Conservation (phyloP, 2,113 vertebrate genomes). For the Hypocryptadius cinnamomeus region DNA sequence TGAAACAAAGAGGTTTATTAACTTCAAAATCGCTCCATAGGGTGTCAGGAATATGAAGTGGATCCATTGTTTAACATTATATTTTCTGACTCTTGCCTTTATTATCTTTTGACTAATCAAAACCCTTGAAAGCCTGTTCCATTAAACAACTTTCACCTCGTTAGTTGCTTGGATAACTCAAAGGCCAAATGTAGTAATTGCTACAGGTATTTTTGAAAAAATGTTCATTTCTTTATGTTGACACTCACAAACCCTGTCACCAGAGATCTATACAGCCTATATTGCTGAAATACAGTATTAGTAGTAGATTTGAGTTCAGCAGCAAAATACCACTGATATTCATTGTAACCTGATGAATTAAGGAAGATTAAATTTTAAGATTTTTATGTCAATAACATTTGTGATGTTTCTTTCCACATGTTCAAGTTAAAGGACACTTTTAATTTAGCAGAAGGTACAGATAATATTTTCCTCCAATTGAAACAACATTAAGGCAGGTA, state of each 20-base stretch:
- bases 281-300: neutral
- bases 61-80: neutral
- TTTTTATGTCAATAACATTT: neutral
- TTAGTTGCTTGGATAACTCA: neutral
- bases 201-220: neutral
- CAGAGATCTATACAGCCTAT: neutral
- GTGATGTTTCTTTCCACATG: neutral
- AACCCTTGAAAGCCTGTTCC: neutral
- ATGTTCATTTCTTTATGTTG: neutral
- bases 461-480: neutral
- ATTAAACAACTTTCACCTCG: neutral
- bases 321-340: neutral
- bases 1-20: neutral
- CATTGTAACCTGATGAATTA: neutral
- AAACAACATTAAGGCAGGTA: neutral
- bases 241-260: neutral
- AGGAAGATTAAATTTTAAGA: neutral
- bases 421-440: neutral
- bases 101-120: conserved; percentile 21
- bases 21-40: neutral
- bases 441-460: neutral
- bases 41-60: neutral
- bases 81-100: conserved; percentile 8
- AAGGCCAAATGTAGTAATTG: neutral
- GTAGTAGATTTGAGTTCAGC: neutral